Base-by-base conservation (phyloP, 2,113 vertebrate genomes). In the Gambusia holbrooki region DNA sequence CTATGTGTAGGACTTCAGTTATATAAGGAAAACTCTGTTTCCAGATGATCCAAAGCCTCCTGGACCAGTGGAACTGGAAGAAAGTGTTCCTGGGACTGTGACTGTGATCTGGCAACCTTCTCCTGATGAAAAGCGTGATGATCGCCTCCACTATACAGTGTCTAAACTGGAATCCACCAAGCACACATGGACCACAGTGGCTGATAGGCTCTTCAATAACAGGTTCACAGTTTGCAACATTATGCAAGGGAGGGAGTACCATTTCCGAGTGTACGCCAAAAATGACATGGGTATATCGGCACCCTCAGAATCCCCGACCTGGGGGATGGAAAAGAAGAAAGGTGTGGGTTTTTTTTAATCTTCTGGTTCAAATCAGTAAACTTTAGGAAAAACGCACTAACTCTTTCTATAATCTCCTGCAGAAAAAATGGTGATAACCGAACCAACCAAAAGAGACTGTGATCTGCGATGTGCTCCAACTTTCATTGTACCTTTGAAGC, bases 241-340 rank as follows among this genome's bases (percentile, higher is more conserved):
- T 82, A 78, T 97, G 84, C 94, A 92, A 0, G 97, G 96, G 29
- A 90, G 91, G 29, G 93, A 96, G 69, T 98, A 98, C 84, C 90
- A 95, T 84, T 99, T 99, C 81, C 93, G 95, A 0, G 95, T 98
- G 13, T 93, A 96, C 73, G 96, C 97, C 81, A 96, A 96, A 88
- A 99, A 96, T 1, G 92, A 92, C 81, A 88, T 97, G 90, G 96
- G 97, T 32, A 25, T 86, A 77, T 98, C 97, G 33, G 84, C 76
- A 13, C 96, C 96, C 0, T 96, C 96, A 0, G 95, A 96, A 71
- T 96, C 96, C 33, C 86, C 90, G 15, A 95, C 93, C 25, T 99
- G 97, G 96, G 92, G 82, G 63, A 88, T 84, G 71, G 67, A 87
- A 32, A 94, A 80, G 66, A 93, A 88, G 71, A 95, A 89, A 92